Percentiles rank a stretch among this genome's conserved stretches.
Conservation (phyloP, 2,888 invertebrate genomes). For the Athetis lepigone region DNA sequence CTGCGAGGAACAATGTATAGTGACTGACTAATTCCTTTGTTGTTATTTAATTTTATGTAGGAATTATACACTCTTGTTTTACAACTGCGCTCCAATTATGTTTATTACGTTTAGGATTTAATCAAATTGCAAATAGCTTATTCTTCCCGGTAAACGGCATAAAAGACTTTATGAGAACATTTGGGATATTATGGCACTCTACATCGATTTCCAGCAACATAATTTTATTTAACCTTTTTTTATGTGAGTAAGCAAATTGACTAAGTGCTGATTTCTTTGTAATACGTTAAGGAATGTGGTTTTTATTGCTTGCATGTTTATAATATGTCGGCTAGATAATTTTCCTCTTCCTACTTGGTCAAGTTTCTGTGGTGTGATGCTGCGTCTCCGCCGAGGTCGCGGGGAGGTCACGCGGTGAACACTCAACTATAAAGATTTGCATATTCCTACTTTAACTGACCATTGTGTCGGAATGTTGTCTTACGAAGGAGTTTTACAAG, state of each 20-base stretch:
- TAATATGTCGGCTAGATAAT: constrained; percentile 36
- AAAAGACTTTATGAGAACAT: constrained; percentile 29
- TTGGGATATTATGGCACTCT: constrained; percentile 3
- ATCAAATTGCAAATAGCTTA: constrained; percentile 34
- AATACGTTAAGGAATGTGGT: constrained; percentile 17
- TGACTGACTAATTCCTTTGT: constrained; percentile 69
- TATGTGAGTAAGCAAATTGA: constrained; percentile 5
- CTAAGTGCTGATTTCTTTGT: constrained; percentile 17
- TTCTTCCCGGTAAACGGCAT: constrained; percentile 17
- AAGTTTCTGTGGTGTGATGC: constrained; percentile 44
- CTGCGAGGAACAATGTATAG: constrained; percentile 64
- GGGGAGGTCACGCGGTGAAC: constrained; percentile 50
- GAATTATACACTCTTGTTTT: constrained; percentile 57
- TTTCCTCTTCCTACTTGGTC: constrained; percentile 64
- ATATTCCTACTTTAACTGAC: constrained; percentile 51
- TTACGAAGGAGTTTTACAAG: constrained; percentile 29
- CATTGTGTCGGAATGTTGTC: constrained; percentile 50
- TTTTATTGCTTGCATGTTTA: constrained; percentile 18
- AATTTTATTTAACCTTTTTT: too few relatives aligned
- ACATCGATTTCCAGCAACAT: neutral
- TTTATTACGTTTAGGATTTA: constrained; percentile 50
- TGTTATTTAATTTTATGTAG: constrained; percentile 68
- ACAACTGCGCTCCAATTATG: constrained; percentile 55
- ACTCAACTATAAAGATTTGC: constrained; percentile 59
- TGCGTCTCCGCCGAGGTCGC: constrained; percentile 55